Evolutionary conservation across 2,888 invertebrate species (phyloP).

Genomic region (Acanthoscelides obtectus): DNA sequence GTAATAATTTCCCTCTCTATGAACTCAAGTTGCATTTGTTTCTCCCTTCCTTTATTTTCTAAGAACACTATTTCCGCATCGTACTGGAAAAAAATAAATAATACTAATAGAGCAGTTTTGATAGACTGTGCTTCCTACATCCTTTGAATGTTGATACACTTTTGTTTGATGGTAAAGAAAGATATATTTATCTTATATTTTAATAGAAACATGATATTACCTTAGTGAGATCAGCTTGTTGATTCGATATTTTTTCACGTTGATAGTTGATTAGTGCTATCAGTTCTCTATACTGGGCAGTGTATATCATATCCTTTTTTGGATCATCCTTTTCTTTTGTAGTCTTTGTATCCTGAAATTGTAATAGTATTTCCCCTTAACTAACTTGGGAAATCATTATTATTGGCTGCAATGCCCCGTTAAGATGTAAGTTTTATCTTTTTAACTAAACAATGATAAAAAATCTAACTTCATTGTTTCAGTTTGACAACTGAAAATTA

Average conservation of each 20-base stretch:
- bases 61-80: constrained; percentile 89
- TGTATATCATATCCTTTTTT: constrained; percentile 54
- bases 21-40: constrained; percentile 78
- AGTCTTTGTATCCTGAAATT: constrained; percentile 27
- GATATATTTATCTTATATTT: not conserved
- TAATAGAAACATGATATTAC: constrained; percentile 46
- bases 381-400: too few relatives aligned
- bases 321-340: not conserved
- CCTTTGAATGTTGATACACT: too few relatives aligned
- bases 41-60: constrained; percentile 84
- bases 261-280: constrained; percentile 87
- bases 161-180: not conserved
- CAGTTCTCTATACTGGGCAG: constrained; percentile 75
- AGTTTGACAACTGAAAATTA: too few relatives aligned
- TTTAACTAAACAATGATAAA: too few relatives aligned
- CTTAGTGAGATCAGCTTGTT: constrained; percentile 88
- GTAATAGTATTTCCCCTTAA: too few relatives aligned
- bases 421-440: too few relatives aligned
- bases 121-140: too few relatives aligned
- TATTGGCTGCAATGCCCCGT: too few relatives aligned
- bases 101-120: too few relatives aligned
- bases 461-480: too few relatives aligned
- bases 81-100: constrained; percentile 53
- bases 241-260: constrained; percentile 81
- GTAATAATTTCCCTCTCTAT: constrained; percentile 77